Conservation (phyloP, 2,888 invertebrate genomes). For the Epistrophe grossulariae region DNA sequence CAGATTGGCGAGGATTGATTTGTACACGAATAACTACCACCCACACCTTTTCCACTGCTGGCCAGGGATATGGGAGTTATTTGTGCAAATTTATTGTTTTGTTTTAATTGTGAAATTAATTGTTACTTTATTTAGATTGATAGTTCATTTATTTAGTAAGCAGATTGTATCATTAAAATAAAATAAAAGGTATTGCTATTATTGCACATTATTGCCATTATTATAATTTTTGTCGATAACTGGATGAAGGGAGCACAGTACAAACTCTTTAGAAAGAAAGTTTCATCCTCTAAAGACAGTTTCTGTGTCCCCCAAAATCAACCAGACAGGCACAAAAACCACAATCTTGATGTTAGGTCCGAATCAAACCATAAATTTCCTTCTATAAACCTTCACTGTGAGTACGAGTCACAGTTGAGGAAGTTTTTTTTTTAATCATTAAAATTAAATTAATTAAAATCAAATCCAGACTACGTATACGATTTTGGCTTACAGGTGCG, state of each 20-base stretch:
- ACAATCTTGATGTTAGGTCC: no score
- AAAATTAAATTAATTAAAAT: no score
- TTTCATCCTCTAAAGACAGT: not conserved
- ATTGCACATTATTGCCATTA: not conserved
- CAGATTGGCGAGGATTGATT: slow-evolving; percentile 9
- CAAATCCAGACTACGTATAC: no score
- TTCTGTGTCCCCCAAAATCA: no score
- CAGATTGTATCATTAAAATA: not conserved
- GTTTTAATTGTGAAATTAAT: not conserved
- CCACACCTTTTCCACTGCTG: not conserved
- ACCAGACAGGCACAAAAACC: no score
- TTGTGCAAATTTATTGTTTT: not conserved
- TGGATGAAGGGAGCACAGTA: not conserved
- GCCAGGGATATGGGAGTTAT: not conserved
- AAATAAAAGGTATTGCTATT: not conserved
- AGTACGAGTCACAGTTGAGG: no score
- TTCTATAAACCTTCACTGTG: no score
- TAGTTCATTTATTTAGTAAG: not conserved
- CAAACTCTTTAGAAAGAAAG: not conserved
- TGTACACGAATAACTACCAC: no score
- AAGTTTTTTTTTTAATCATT: no score
- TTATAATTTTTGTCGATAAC: not conserved
- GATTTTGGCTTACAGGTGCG: no score
- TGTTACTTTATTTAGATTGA: not conserved
- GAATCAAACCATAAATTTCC: no score